A percentile compares a stretch with the other conserved stretches of the same genome.
Evolutionary conservation across 2,797 vertebrate species (phyloP).

Genomic region (Coluber constrictor): DNA sequence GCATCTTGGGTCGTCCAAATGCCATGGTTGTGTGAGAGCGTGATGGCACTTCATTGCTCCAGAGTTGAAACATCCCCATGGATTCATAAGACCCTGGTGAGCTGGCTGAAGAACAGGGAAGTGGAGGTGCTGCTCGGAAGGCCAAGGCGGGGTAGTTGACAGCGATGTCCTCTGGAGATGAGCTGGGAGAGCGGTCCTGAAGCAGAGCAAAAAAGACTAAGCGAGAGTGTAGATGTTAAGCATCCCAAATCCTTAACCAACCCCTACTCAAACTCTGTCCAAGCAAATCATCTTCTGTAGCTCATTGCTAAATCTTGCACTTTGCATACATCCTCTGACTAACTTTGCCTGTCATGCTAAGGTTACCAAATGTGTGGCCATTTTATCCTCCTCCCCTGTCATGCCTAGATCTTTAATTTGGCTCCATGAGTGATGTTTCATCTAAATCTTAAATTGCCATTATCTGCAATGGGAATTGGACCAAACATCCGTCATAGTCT

Average conservation of each 20-base stretch:
- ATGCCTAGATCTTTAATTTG: not conserved
- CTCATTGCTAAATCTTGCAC: not conserved
- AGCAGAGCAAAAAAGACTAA: not conserved
- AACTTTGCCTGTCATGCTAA: not conserved
- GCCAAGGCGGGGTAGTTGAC: constrained; percentile 64
- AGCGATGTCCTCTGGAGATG: constrained; percentile 74
- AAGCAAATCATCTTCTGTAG: not conserved
- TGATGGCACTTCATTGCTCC: constrained; percentile 81
- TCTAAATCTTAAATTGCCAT: not conserved
- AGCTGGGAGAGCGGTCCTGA: constrained; percentile 81
- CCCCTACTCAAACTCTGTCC: not conserved
- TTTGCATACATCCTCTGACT: not conserved
- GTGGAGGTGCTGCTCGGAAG: constrained; percentile 74
- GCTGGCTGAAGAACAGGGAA: constrained; percentile 67
- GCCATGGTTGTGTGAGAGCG: constrained; percentile 77
- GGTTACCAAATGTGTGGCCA: not conserved
- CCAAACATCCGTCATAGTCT: not conserved
- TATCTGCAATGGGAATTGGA: not conserved
- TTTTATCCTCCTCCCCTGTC: not conserved
- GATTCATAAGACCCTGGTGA: constrained; percentile 78
- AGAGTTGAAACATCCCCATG: constrained; percentile 84
- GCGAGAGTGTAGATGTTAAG: not conserved
- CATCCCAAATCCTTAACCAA: not conserved
- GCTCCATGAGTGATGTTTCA: not conserved
- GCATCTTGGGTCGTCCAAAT: constrained; percentile 81